phyloP scores from a whole-genome alignment of 1,140 invertebrate genomes.

The Meloidogyne hapla region DNA sequence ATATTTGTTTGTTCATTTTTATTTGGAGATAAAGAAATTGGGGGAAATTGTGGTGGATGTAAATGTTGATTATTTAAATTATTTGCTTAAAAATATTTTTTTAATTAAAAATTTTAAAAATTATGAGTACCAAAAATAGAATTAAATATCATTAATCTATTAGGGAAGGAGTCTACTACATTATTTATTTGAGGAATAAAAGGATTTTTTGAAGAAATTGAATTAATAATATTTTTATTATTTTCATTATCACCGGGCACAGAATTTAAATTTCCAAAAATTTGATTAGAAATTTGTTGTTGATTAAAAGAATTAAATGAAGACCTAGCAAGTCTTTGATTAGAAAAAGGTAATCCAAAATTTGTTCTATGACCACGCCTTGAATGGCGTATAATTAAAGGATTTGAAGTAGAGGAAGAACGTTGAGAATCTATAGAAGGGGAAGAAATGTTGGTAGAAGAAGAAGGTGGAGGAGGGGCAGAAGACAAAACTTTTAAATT shows the following conservation, averaged over 20 bases:
- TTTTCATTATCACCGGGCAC: background rate
- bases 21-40: background rate
- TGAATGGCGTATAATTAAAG: background rate
- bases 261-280: conserved; percentile 1
- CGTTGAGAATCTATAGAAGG: background rate
- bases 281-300: background rate
- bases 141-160: background rate
- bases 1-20: background rate
- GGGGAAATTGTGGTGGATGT: background rate
- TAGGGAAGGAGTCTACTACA: background rate
- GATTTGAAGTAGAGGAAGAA: background rate
- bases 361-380: background rate
- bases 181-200: background rate
- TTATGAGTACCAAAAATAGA: background rate
- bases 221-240: too few species aligned
- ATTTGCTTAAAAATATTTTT: background rate
- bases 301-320: background rate
- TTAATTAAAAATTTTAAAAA: background rate
- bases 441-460: background rate
- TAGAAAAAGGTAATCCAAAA: background rate
- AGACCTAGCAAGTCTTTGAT: background rate
- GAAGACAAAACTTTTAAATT: background rate
- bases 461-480: background rate
- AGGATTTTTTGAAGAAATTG: background rate
- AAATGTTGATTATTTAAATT: background rate